Percentiles rank a stretch among this genome's conserved stretches.
Conservation (phyloP, 2,797 vertebrate species). For the Chromis chromis region DNA sequence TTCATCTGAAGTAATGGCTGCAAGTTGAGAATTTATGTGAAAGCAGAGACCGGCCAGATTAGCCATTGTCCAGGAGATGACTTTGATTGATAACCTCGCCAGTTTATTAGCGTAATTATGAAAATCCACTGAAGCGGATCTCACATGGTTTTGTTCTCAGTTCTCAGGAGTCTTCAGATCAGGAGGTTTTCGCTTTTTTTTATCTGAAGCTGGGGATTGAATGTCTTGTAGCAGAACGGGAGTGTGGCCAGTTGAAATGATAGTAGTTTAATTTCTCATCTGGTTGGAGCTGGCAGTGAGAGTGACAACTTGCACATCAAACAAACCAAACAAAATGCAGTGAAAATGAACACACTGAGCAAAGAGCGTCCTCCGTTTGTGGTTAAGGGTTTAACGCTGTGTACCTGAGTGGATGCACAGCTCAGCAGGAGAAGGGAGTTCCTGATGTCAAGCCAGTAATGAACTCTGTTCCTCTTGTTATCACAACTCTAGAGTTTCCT, state of each 20-base stretch:
- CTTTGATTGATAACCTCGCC: conserved; percentile 47
- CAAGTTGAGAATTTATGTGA: conserved; percentile 13
- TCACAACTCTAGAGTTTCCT: conserved; percentile 83
- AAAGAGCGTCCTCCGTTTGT: conserved; percentile 26
- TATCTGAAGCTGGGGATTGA: conserved; percentile 16
- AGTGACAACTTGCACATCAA: conserved; percentile 13
- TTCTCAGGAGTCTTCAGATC: conserved; percentile 19
- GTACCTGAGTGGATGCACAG: conserved; percentile 3
- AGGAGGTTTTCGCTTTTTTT: background rate
- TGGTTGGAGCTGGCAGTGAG: conserved; percentile 5
- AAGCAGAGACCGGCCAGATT: conserved; percentile 15
- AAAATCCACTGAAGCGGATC: conserved; percentile 41
- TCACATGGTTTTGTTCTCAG: conserved; percentile 28
- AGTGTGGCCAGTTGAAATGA: conserved; percentile 30
- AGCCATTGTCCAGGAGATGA: conserved; percentile 16
- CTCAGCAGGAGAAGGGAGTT: conserved; percentile 33
- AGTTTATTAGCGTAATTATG: conserved; percentile 50
- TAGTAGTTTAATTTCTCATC: conserved; percentile 12
- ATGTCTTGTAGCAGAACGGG: conserved; percentile 23
- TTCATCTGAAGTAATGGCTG: conserved; percentile 42
- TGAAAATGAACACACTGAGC: background rate
- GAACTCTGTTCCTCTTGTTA: conserved; percentile 77
- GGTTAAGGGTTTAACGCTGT: conserved; percentile 16
- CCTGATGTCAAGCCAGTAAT: conserved; percentile 74
- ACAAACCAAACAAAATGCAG: background rate